These are phyloP conservation scores for Xiphophorus maculatus DNA, from an alignment of 2,113 vertebrate genomes.

Conservation along the genomic window DNA sequence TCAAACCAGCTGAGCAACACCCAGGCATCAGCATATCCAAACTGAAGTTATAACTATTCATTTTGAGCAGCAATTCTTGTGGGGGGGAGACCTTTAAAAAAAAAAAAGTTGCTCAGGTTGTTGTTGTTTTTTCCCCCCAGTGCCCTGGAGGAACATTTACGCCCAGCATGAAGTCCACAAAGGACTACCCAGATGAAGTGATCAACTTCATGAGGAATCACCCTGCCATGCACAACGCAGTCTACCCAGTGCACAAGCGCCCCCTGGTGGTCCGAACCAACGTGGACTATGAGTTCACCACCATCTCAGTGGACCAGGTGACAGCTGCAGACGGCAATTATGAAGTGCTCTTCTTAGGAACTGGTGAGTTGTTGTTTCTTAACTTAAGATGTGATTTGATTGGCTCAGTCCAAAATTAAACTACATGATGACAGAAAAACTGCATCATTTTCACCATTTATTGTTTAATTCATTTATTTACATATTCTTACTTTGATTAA, in stretches of 20 bases:
- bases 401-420: neutral
- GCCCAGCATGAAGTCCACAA: constrained; percentile 98
- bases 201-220: constrained; percentile 99
- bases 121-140: constrained; percentile 69
- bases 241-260: constrained; percentile 94
- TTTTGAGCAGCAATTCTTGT: neutral
- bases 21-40: neutral
- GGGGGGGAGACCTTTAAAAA: neutral
- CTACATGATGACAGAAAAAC: neutral
- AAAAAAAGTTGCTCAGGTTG: neutral
- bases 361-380: constrained; percentile 81
- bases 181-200: constrained; percentile 98
- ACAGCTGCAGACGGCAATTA: constrained; percentile 96
- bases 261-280: constrained; percentile 95
- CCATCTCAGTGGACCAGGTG: constrained; percentile 96
- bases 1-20: constrained; percentile 32
- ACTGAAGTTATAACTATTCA: constrained; percentile 4
- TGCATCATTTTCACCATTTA: neutral
- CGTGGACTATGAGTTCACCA: constrained; percentile 95
- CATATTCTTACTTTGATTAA: neutral
- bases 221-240: constrained; percentile 93
- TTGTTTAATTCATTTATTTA: too few species aligned
- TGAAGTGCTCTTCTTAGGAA: constrained; percentile 98
- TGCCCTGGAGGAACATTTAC: constrained; percentile 98
- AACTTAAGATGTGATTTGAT: neutral